Conservation (phyloP, 2,797 vertebrate genomes). For the Megalops cyprinoides region DNA sequence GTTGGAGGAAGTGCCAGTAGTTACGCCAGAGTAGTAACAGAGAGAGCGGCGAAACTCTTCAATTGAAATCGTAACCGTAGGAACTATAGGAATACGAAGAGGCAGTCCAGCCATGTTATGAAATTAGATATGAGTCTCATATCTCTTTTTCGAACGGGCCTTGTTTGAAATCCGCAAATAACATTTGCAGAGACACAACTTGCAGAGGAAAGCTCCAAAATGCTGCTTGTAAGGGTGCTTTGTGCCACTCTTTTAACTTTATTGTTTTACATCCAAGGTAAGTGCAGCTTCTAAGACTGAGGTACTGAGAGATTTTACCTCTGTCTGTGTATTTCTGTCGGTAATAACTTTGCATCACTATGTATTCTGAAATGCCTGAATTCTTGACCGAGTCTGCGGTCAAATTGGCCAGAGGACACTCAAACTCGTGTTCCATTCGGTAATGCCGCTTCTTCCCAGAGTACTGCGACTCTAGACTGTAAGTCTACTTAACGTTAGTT, state of each 20-base stretch:
- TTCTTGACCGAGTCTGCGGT: not conserved
- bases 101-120: constrained; percentile 64
- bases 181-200: constrained; percentile 50
- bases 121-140: constrained; percentile 51
- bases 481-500: not conserved
- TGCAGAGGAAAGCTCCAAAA: constrained; percentile 61
- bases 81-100: constrained; percentile 41
- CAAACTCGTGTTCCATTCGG: constrained; percentile 14
- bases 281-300: constrained; percentile 41
- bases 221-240: constrained; percentile 67
- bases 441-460: constrained; percentile 33
- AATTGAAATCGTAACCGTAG: constrained; percentile 47
- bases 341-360: not conserved
- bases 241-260: constrained; percentile 69
- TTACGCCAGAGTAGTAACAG: constrained; percentile 5
- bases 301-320: not conserved
- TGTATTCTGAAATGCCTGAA: not conserved
- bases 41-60: constrained; percentile 62
- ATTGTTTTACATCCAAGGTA: constrained; percentile 69
- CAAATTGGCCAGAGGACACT: not conserved
- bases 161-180: constrained; percentile 49
- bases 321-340: not conserved
- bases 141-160: constrained; percentile 43
- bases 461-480: not conserved
- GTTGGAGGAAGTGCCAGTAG: constrained; percentile 55